Evolutionary conservation across 2,888 invertebrate genomes (phyloP).

Genomic region (Drosophila mayaguana): DNA sequence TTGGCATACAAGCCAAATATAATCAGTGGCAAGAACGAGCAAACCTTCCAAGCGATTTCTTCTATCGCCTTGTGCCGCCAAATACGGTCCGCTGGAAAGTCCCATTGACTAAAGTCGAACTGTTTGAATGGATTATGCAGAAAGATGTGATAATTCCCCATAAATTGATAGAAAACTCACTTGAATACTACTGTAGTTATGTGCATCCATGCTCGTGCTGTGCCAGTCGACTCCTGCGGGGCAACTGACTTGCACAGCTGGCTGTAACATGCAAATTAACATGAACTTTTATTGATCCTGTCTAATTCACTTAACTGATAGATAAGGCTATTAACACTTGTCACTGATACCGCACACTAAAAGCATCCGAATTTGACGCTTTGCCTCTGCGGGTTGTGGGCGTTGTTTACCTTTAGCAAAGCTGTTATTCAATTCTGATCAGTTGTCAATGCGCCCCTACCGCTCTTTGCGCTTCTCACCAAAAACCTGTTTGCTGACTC

Average conservation of each 20-base stretch:
- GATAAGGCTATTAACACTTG: slow-evolving; percentile 71
- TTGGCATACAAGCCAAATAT: slow-evolving; percentile 89
- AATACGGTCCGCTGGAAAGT: slow-evolving; percentile 87
- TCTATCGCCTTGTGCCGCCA: slow-evolving; percentile 88
- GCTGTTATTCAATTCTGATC: background rate
- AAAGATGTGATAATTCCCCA: background rate
- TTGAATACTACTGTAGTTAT: slow-evolving; percentile 15
- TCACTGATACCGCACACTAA: slow-evolving; percentile 67
- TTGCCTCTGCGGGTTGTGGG: background rate
- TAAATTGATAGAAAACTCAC: slow-evolving; percentile 20
- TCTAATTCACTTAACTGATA: slow-evolving; percentile 62
- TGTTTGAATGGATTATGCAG: slow-evolving; percentile 23
- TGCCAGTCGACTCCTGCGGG: slow-evolving; percentile 4
- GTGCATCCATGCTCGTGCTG: slow-evolving; percentile 41
- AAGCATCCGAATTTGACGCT: slow-evolving; percentile 53
- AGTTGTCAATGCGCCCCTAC: background rate
- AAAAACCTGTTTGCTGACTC: background rate
- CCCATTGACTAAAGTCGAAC: slow-evolving; percentile 85
- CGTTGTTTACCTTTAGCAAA: slow-evolving; percentile 20
- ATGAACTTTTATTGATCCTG: slow-evolving; percentile 45
- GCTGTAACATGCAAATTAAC: slow-evolving; percentile 49
- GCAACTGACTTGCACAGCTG: slow-evolving; percentile 40
- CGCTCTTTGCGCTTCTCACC: slow-evolving; percentile 23
- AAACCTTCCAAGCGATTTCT: slow-evolving; percentile 88
- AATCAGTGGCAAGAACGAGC: slow-evolving; percentile 87